These are phyloP conservation scores for Troglohyphantes excavatus DNA, from an alignment of 2,888 invertebrate genomes.

Conservation along the genomic window DNA sequence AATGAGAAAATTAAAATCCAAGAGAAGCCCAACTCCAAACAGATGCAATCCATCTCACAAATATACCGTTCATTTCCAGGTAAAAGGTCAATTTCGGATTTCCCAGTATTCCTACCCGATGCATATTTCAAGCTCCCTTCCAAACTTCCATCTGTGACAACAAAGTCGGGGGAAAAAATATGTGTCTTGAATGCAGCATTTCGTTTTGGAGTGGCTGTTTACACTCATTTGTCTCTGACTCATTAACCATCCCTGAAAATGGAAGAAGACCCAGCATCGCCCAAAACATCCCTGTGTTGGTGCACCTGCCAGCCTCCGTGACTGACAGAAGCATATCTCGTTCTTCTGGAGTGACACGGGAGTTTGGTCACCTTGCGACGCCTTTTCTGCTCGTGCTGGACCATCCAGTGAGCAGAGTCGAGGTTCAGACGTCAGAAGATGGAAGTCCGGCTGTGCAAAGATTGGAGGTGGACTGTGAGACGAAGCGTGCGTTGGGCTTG, in stretches of 20 bases:
- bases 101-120: neutral
- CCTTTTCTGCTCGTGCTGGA: neutral
- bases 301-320: slow-evolving; percentile 43
- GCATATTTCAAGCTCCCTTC: slow-evolving; percentile 4
- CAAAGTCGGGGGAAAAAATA: neutral
- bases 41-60: neutral
- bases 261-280: neutral
- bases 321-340: slow-evolving; percentile 17
- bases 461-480: neutral
- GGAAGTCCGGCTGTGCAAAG: neutral
- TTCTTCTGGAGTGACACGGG: neutral
- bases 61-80: slow-evolving; percentile 1
- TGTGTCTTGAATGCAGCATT: neutral
- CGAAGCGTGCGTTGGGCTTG: neutral
- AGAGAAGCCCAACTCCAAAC: neutral
- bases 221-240: slow-evolving; percentile 21
- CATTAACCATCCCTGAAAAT: slow-evolving; percentile 2
- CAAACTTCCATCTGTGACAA: slow-evolving; percentile 8
- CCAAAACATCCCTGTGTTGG: slow-evolving; percentile 8
- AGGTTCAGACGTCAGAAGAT: neutral
- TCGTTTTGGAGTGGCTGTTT: slow-evolving; percentile 11
- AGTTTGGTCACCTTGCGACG: slow-evolving; percentile 60
- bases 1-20: neutral
- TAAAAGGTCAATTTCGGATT: neutral
- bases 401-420: too few relatives aligned